Evolutionary conservation across 2,888 invertebrate genomes (phyloP).

Genomic region (Rotaria sp.): DNA sequence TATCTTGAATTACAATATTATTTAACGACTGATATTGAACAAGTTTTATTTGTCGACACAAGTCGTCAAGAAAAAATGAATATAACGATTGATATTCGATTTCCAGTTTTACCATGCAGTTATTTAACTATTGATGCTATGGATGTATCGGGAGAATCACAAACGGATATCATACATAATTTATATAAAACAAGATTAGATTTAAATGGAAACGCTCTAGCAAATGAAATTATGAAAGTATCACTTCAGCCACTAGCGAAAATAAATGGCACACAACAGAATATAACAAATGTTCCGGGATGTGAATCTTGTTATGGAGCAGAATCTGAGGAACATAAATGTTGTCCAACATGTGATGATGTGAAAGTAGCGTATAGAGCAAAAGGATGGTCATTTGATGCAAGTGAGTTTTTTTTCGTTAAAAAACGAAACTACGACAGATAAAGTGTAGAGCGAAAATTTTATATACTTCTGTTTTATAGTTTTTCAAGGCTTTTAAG

Average conservation of each 20-base stretch:
- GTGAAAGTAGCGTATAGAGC: slow-evolving; percentile 82
- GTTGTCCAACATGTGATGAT: slow-evolving; percentile 92
- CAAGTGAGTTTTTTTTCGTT: not conserved
- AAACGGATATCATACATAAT: slow-evolving; percentile 86
- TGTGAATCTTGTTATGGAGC: slow-evolving; percentile 97
- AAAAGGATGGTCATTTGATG: slow-evolving; percentile 75
- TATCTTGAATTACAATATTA: slow-evolving; percentile 76
- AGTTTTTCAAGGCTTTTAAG: too few relatives aligned
- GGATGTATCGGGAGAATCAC: slow-evolving; percentile 93
- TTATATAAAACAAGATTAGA: slow-evolving; percentile 82
- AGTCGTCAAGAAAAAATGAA: slow-evolving; percentile 84
- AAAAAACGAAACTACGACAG: not conserved
- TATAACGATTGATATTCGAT: slow-evolving; percentile 82
- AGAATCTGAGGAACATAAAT: slow-evolving; percentile 62
- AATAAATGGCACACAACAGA: not conserved
- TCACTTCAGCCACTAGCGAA: not conserved
- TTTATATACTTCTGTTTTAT: too few relatives aligned
- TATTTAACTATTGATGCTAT: slow-evolving; percentile 91
- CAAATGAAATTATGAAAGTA: slow-evolving; percentile 58
- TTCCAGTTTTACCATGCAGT: slow-evolving; percentile 79
- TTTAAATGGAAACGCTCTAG: slow-evolving; percentile 71
- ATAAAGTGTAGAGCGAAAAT: too few relatives aligned
- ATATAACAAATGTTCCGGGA: slow-evolving; percentile 41
- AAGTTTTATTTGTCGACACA: slow-evolving; percentile 92
- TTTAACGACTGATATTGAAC: slow-evolving; percentile 74